phyloP scores from a whole-genome alignment of 2,113 vertebrate species.

The Dipodomys ordii region DNA sequence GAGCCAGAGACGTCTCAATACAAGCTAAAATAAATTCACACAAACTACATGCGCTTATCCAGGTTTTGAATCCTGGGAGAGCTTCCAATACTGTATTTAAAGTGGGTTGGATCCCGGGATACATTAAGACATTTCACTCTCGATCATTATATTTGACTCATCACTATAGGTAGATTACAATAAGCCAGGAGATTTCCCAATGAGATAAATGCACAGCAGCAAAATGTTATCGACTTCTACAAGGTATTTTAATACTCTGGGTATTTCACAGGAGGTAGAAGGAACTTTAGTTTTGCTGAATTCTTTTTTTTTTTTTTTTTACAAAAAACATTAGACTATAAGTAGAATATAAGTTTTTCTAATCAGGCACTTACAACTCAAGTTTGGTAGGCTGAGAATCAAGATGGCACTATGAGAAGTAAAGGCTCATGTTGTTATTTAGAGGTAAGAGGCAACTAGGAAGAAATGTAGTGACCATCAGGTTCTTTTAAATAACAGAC shows the following conservation, averaged over 20 bases:
- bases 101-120: constrained; percentile 61
- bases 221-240: constrained; percentile 45
- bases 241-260: constrained; percentile 31
- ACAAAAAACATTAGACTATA: not conserved
- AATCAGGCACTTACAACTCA: not conserved
- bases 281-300: constrained; percentile 16
- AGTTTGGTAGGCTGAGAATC: constrained; percentile 2
- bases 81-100: constrained; percentile 66
- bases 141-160: constrained; percentile 67
- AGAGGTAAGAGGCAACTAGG: not conserved
- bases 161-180: constrained; percentile 55
- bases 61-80: constrained; percentile 67
- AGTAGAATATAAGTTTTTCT: not conserved
- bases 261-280: constrained; percentile 9
- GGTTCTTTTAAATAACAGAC: constrained; percentile 32
- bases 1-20: constrained; percentile 70
- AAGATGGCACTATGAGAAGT: not conserved
- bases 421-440: not conserved
- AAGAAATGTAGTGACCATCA: not conserved
- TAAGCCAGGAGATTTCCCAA: constrained; percentile 65
- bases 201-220: not conserved
- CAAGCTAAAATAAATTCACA: constrained; percentile 66
- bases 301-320: constrained; percentile 15
- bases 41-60: constrained; percentile 44
- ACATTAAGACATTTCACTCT: constrained; percentile 65